Conservation (phyloP, 2,113 vertebrate species). For the Tupaia chinensis region DNA sequence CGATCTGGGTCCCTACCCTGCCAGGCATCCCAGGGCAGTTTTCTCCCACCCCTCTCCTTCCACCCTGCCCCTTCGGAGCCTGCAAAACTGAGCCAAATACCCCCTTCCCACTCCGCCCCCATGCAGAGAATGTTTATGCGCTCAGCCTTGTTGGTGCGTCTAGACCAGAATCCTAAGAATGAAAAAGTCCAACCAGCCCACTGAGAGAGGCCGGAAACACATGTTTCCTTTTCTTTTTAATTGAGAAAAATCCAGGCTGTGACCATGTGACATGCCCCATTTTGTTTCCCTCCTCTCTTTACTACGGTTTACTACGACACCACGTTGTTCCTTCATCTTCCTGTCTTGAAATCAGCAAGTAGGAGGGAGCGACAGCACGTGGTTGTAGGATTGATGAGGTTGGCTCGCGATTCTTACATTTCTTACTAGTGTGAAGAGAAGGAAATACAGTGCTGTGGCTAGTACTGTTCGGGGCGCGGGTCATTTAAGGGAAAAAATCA, state of each 20-base stretch:
- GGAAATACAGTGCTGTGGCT: neutral
- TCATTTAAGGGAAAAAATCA: neutral
- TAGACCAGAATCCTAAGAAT: slow-evolving; percentile 61
- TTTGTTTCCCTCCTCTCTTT: slow-evolving; percentile 74
- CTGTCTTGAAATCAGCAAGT: neutral
- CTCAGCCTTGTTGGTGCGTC: neutral
- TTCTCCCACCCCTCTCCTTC: neutral
- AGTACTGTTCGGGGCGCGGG: neutral
- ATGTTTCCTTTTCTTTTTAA: slow-evolving; percentile 77
- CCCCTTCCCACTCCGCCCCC: neutral
- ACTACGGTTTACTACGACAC: slow-evolving; percentile 76
- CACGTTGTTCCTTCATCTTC: slow-evolving; percentile 20
- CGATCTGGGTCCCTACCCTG: fast-evolving
- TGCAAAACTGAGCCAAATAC: fast-evolving
- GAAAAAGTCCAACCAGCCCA: slow-evolving; percentile 44
- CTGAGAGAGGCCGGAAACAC: slow-evolving; percentile 73
- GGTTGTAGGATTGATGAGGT: neutral
- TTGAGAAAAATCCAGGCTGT: slow-evolving; percentile 79
- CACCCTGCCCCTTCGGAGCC: fast-evolving
- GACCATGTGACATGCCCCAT: slow-evolving; percentile 81
- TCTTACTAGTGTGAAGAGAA: neutral
- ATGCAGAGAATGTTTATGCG: neutral
- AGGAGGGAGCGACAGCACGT: neutral
- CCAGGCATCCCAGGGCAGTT: fast-evolving
- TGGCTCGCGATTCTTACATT: neutral